Evolutionary conservation across 2,113 vertebrate species (phyloP).

Genomic region (Brachyhypopomus gauderio): DNA sequence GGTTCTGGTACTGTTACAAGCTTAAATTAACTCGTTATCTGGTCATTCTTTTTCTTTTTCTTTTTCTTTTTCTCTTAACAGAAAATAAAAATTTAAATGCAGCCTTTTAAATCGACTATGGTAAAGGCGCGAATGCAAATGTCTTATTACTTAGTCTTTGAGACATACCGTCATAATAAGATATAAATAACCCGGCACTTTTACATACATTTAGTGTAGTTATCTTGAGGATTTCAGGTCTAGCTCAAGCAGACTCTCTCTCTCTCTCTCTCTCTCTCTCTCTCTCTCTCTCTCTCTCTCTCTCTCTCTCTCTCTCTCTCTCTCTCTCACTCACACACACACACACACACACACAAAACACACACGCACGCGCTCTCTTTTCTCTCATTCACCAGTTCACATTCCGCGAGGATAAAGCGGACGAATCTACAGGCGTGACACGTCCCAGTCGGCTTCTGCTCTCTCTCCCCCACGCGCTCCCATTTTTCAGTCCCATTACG

Average conservation of each 20-base stretch:
- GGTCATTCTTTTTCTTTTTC: no score
- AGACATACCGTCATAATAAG: no score
- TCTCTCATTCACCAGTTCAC: slow-evolving; percentile 42
- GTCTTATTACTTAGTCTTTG: no score
- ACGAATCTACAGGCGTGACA: slow-evolving; percentile 76
- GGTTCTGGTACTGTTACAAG: neutral
- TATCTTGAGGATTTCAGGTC: slow-evolving; percentile 59
- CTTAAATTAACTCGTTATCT: neutral
- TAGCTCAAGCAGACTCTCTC: slow-evolving; percentile 16
- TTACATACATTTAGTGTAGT: slow-evolving; percentile 54
- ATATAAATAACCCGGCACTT: neutral
- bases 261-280: slow-evolving; percentile 9
- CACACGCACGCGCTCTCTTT: neutral
- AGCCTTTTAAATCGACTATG: no score
- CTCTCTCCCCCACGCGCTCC: slow-evolving; percentile 61
- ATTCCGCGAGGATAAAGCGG: slow-evolving; percentile 64
- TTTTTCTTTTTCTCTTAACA: neutral
- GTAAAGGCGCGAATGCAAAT: no score
- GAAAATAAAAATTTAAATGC: neutral
- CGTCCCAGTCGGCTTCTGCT: slow-evolving; percentile 71
- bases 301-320: no score
- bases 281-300: slow-evolving; percentile 50
- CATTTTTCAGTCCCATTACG: slow-evolving; percentile 74
- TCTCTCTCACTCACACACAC: slow-evolving; percentile 39
- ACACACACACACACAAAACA: no score